Evolutionary conservation across 2,888 invertebrate genomes (phyloP), one percentile per base, ranked within the genome.

Genomic region (Drosophila aldrichi): DNA sequence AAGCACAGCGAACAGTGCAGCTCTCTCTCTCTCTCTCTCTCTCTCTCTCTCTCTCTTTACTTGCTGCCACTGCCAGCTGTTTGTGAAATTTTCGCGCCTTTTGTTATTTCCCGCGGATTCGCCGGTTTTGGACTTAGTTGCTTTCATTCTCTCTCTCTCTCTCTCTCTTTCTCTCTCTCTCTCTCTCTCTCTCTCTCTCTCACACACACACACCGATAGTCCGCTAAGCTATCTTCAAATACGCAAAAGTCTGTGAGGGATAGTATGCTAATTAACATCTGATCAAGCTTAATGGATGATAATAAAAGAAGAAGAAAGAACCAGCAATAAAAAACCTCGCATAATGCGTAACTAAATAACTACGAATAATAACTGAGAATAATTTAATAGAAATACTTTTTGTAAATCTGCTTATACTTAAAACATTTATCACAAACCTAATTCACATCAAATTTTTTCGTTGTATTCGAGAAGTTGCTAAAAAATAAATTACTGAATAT

Each of bases 31-130:
- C 46, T 18, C 55, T 44, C 34, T 14, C 43, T 25, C 52, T 9
- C 57, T 43, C 49, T n/a, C 34, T 16, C 34, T 2, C n/a, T 18
- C 10, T 48, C 29, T 29, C n/a, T 48, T n/a, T 58, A 32, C 10
- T 20, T 18, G 18, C 41, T 32, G 34, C 41, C 20, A n/a, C 52
- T n/a, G 56, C 57, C 83, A 83, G 81, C 81, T 83, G 79, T 79
- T 79, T 36, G 40, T 55, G 22, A 48, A 65, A 41, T 46, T 29
- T 67, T 73, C 20, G 56, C 69, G 51, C 41, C 59, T 65, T 71
- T 74, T 65, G 65, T 71, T 70, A 38, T 58, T 61, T 65, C 60
- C 60, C 58, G 57, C 60, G 51, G 34, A 55, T 76, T 71, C 60
- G 51, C 70, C 76, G 73, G 70, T 56, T 59, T 49, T 32, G 32